These are phyloP conservation scores for Amphimedon queenslandica DNA, from an alignment of 37 sponge, comb jelly and placozoan species.

Conservation along the genomic window DNA sequence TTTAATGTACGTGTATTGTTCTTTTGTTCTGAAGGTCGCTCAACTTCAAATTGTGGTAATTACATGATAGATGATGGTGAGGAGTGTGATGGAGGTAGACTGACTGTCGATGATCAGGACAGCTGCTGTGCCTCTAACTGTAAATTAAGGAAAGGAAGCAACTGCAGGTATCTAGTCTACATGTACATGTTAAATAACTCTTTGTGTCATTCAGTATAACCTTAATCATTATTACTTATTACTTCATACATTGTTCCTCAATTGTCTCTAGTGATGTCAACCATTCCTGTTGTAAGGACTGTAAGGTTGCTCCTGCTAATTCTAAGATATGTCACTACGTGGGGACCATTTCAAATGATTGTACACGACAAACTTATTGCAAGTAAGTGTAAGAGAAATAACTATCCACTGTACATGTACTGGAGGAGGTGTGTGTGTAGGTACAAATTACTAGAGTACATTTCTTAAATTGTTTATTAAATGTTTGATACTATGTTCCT, in stretches of 20 bases:
- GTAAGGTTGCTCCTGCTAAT: slow-evolving; percentile 12
- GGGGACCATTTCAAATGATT: slow-evolving; percentile 8
- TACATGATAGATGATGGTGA: slow-evolving; percentile 27
- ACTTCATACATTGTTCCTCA: neutral
- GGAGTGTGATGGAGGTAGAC: slow-evolving; percentile 52
- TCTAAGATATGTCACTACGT: slow-evolving; percentile 18
- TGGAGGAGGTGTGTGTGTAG: too few species aligned
- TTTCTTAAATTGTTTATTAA: neutral
- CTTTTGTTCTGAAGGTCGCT: too few species aligned
- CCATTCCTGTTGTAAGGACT: slow-evolving; percentile 30
- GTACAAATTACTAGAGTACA: neutral
- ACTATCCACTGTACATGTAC: too few species aligned
- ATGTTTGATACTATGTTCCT: neutral
- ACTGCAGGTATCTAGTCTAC: slow-evolving; percentile 37
- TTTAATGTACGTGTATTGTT: too few species aligned
- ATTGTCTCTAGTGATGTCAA: slow-evolving; percentile 40
- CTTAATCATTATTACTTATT: too few species aligned
- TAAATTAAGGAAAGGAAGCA: neutral
- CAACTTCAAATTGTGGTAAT: slow-evolving; percentile 27
- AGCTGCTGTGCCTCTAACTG: slow-evolving; percentile 29
- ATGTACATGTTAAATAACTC: neutral
- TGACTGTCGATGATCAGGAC: slow-evolving; percentile 3
- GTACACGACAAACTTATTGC: slow-evolving; percentile 29
- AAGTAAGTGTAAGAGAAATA: too few species aligned
- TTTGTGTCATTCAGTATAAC: too few species aligned